Base-by-base conservation (phyloP, 2,888 invertebrate genomes). In the Eustalomyia histrio region DNA sequence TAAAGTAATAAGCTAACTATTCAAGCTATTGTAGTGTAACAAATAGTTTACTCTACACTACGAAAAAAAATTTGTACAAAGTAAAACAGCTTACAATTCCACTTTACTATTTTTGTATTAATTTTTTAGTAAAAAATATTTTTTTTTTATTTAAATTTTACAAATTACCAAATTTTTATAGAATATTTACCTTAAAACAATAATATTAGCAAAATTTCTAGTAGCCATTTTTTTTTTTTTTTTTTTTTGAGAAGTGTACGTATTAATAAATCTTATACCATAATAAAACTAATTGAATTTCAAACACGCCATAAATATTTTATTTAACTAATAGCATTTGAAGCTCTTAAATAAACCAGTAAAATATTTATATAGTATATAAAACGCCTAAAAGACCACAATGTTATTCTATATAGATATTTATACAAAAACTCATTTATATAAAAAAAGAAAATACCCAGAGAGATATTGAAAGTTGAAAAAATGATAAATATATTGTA, bases 241-340 rank as follows among this genome's bases (percentile, higher is more conserved):
- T n/a, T n/a, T n/a, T n/a, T n/a, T n/a, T n/a, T n/a, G n/a, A 43
- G 0, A 12, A 21, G 9, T 29, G 33, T 33, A 73, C 29, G 33
- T 35, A 33, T 17, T 47, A 33, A 9, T 35, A n/a, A 50, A n/a
- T 65, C 8, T 52, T 16, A 74, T 58, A 47, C 69, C 33, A 71
- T 55, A 57, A 47, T 60, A 58, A 58, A 64, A 71, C 52, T 65
- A 76, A 76, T 76, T 76, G 68, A 68, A 76, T 76, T 68, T 68
- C 21, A 63, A 76, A 68, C 55, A 76, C 61, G 55, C 47, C 57
- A 68, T 76, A 76, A 61, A 76, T 63, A 33, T 65, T 65, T 58
- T 55, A 71, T 68, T 24, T 50, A 67, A 67, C 55, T 67, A 39
- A 67, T 67, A 55, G 43, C 55, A 55, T 55, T n/a, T n/a, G 43